Base-by-base conservation (phyloP, 1,140 invertebrate genomes). In the Atopsyche davidsoni region DNA sequence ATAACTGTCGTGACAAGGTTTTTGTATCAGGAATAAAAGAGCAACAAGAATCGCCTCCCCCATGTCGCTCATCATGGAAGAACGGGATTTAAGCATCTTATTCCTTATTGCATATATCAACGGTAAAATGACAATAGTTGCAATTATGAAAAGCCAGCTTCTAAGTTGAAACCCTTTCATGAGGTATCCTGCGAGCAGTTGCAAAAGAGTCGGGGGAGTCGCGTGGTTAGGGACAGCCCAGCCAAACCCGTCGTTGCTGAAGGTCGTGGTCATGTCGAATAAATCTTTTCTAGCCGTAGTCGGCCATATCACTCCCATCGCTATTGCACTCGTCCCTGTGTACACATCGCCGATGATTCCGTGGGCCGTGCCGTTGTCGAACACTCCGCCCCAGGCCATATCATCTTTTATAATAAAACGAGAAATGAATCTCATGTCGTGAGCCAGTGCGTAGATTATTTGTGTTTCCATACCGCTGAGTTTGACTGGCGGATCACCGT, bases 261-360 rank as follows among this genome's bases (percentile, higher is more conserved):
- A 52, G 6, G 36, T 13, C 1, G 17, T 4, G 19, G 22, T 45
- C 3, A 46, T 11, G 17, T 52, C 50, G 19, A 40, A 45, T 6
- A 23, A 11, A 1, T 11, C 7, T 10, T 39, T 38, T 13, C 50
- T 31, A 13, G n/a, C 9, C 13, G 1, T 13, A 6, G 42, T 52
- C 10, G 43, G 50, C 50, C 50, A 52, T 35, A 52, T 52, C 3
- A 39, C 24, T 3, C 50, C 50, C 17, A 36, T 40, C 4, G 50
- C 50, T 24, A 52, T 52, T 22, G 45, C 50, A 22, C 50, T 52
- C 7, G 13, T 39, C 11, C 42, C 34, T 2, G 22, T 11, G 10
- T 39, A 19, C 3, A 52, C 50, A 2, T 52, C 50, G 11, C 50
- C 50, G 2, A 52, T 10, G 21, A 52, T 45, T 40, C 50, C 50